Evolutionary conservation across 2,888 invertebrate genomes (phyloP).

Genomic region (Lasioglossum vierecki): DNA sequence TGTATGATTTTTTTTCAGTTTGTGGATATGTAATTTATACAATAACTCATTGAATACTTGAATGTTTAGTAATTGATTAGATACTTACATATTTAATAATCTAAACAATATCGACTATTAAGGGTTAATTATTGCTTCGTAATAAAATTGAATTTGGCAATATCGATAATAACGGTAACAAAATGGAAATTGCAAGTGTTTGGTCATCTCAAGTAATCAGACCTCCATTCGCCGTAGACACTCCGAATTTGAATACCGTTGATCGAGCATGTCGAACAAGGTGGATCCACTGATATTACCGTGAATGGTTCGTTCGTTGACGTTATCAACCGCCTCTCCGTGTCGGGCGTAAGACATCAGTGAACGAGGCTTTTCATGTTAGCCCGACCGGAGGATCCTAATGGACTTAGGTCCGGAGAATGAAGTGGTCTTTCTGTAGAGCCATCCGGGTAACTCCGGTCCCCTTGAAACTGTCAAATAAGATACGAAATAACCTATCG

Average conservation of each 20-base stretch:
- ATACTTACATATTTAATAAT: too few relatives aligned
- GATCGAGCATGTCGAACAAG: background rate
- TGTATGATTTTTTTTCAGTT: too few relatives aligned
- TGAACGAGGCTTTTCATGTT: slow-evolving; percentile 19
- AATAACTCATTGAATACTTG: too few relatives aligned
- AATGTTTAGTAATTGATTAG: too few relatives aligned
- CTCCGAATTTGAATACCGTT: background rate
- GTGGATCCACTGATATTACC: background rate
- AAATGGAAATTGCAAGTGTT: background rate
- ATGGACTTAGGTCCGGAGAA: slow-evolving; percentile 15
- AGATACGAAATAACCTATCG: slow-evolving; percentile 20
- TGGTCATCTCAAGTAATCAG: background rate
- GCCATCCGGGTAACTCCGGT: background rate
- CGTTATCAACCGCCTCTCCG: background rate
- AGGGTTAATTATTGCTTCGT: background rate
- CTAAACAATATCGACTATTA: too few relatives aligned
- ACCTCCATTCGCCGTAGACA: background rate
- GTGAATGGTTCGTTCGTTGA: background rate
- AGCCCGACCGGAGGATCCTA: background rate
- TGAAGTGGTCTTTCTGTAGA: slow-evolving; percentile 19
- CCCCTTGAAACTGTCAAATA: background rate
- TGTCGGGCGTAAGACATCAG: slow-evolving; percentile 10
- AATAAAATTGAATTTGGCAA: background rate
- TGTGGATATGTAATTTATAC: too few relatives aligned
- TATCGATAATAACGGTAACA: background rate